Conservation (phyloP, 1,140 invertebrate species). For the Drosophila jambulina region DNA sequence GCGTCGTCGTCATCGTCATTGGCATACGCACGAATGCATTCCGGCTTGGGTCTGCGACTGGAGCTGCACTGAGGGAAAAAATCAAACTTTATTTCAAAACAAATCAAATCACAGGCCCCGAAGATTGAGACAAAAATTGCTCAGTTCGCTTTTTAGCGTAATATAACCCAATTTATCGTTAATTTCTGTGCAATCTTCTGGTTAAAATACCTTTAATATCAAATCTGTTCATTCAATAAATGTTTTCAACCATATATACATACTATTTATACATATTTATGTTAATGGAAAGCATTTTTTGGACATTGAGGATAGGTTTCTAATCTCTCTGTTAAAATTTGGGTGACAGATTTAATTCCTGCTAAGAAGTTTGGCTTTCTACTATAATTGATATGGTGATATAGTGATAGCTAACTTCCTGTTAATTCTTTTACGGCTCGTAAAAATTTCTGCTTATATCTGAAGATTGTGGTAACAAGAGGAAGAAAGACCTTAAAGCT, state of each 20-base stretch:
- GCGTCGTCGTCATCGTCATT: conserved; percentile 71
- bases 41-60: conserved; percentile 13
- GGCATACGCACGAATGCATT: conserved; percentile 78
- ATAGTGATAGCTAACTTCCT: not conserved
- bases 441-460: not conserved
- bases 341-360: not conserved
- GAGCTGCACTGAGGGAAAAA: not conserved
- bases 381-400: no score
- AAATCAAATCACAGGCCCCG: not conserved
- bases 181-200: not conserved
- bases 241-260: no score
- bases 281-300: no score
- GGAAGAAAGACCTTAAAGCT: not conserved
- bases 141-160: no score
- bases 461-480: not conserved
- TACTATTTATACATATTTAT: no score
- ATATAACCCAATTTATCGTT: no score
- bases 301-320: no score
- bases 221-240: not conserved
- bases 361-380: not conserved
- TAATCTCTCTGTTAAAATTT: not conserved
- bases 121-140: no score
- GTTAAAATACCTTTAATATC: not conserved
- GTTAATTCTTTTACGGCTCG: not conserved
- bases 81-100: no score